Evolutionary conservation across 2,888 invertebrate species (phyloP).

Genomic region (Artemia sp.): DNA sequence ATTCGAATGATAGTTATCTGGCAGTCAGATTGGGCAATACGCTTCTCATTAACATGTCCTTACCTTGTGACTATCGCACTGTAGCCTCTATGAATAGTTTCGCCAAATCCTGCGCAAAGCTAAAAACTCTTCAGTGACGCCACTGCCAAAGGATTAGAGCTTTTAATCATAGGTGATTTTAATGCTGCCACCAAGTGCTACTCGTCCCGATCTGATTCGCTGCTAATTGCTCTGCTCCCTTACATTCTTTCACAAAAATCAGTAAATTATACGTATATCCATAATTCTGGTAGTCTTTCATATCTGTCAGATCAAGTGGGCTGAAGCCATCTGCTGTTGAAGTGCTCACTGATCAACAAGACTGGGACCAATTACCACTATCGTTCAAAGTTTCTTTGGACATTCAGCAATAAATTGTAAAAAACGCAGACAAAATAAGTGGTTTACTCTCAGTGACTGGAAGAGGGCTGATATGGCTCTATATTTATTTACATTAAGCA

Average conservation of each 20-base stretch:
- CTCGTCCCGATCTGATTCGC: background rate
- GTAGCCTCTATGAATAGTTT: too few species aligned
- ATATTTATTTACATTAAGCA: constrained; percentile 2
- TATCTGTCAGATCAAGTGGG: background rate
- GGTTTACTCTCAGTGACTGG: background rate
- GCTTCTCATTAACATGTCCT: too few species aligned
- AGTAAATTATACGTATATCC: background rate
- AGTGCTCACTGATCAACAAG: background rate
- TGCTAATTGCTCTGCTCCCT: background rate
- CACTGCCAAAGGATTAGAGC: too few species aligned
- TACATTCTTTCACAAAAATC: background rate
- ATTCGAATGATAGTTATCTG: too few species aligned
- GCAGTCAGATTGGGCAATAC: too few species aligned
- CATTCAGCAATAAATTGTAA: background rate
- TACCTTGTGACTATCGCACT: too few species aligned
- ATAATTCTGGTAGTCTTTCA: background rate
- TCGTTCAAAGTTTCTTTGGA: constrained; percentile 1
- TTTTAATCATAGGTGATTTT: background rate
- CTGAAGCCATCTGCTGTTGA: background rate
- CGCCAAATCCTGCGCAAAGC: too few species aligned
- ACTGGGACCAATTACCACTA: background rate
- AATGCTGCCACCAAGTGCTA: constrained; percentile 7
- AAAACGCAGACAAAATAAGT: background rate
- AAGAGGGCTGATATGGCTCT: background rate
- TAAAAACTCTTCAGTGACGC: too few species aligned